Percentiles rank a stretch among this genome's conserved stretches.
These are phyloP conservation scores for Heliothis virescens DNA, from an alignment of 1,140 invertebrate species.

Conservation along the genomic window DNA sequence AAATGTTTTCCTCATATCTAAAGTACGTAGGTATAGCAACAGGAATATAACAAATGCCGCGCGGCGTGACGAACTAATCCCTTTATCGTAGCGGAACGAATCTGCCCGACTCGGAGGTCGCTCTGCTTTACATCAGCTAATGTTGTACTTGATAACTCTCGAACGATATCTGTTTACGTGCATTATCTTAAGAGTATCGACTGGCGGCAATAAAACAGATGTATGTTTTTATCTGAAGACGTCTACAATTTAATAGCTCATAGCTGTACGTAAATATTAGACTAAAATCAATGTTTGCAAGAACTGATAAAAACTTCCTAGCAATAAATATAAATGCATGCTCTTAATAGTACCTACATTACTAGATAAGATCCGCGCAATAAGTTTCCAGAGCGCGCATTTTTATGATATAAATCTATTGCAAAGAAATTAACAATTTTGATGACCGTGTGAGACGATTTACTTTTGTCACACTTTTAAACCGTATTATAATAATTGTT, in stretches of 20 bases:
- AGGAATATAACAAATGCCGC: slow-evolving; percentile 55
- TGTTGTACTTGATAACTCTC: slow-evolving; percentile 67
- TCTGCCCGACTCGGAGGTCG: slow-evolving; percentile 63
- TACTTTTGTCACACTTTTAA: too few relatives aligned
- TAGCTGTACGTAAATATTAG: slow-evolving; percentile 2
- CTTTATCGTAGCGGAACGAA: slow-evolving; percentile 80
- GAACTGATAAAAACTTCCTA: background rate
- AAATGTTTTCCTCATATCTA: slow-evolving; percentile 36
- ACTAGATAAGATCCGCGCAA: background rate
- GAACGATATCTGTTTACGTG: slow-evolving; percentile 61
- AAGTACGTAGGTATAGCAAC: slow-evolving; percentile 51
- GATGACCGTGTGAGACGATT: too few relatives aligned
- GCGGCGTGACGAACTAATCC: slow-evolving; percentile 71
- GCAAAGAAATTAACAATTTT: too few relatives aligned
- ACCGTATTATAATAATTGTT: background rate
- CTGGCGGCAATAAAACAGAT: slow-evolving; percentile 68
- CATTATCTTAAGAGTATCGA: slow-evolving; percentile 66
- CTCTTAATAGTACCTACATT: too few relatives aligned
- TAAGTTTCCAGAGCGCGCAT: background rate
- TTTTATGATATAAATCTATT: too few relatives aligned
- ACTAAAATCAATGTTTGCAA: slow-evolving; percentile 5
- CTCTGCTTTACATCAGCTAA: slow-evolving; percentile 74
- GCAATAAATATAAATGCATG: too few relatives aligned
- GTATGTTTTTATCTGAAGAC: slow-evolving; percentile 56
- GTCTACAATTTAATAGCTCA: slow-evolving; percentile 42